These are phyloP conservation scores for Melanerpes aurifrons DNA, from an alignment of 2,113 vertebrate genomes.

Conservation along the genomic window DNA sequence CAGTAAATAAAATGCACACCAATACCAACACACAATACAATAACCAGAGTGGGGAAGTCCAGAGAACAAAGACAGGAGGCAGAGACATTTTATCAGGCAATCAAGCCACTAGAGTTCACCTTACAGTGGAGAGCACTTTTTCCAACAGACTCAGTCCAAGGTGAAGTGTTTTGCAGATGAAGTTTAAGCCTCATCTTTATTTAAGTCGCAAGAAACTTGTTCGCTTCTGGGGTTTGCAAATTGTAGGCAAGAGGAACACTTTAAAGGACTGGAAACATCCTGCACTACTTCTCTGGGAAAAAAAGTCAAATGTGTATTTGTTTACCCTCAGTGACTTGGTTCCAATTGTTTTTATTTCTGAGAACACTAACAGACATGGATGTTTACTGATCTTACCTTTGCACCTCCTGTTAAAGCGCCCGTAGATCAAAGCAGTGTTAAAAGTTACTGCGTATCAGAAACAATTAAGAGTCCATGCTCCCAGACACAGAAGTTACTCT, in stretches of 20 bases:
- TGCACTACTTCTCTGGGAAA: neutral
- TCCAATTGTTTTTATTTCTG: neutral
- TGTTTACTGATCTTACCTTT: neutral
- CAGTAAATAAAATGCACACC: neutral
- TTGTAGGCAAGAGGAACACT: neutral
- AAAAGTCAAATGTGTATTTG: neutral
- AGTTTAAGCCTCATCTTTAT: neutral
- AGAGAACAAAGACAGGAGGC: neutral
- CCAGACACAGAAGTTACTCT: neutral
- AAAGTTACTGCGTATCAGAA: neutral
- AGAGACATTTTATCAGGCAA: neutral
- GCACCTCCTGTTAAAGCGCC: neutral
- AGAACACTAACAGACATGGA: neutral
- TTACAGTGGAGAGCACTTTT: neutral
- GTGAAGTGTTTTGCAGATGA: neutral
- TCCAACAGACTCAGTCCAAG: neutral
- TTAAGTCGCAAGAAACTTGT: neutral
- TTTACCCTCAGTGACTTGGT: neutral
- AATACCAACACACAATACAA: neutral
- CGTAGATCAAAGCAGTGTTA: neutral
- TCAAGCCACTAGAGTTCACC: neutral
- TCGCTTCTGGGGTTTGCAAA: neutral
- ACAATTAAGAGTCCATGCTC: neutral
- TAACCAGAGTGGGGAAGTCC: neutral
- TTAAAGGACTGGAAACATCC: neutral